Percentiles rank a stretch among this genome's conserved stretches.
phyloP scores from a whole-genome alignment of 2,888 invertebrate genomes.

The Mallateleia sp. region DNA sequence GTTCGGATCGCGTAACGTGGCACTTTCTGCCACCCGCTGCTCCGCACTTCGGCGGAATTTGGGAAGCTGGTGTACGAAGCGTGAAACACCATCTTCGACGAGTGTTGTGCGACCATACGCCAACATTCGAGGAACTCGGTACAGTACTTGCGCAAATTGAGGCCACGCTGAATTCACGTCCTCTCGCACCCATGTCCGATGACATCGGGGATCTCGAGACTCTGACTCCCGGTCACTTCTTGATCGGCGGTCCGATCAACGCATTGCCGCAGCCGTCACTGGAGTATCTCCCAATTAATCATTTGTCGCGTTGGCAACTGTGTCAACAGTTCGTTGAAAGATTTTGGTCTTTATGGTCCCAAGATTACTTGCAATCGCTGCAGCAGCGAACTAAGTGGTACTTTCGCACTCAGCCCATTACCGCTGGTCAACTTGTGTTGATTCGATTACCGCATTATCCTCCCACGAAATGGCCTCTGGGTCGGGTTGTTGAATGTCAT shows the following conservation, averaged over 20 bases:
- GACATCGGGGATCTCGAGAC: background rate
- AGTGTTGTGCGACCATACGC: slow-evolving; percentile 71
- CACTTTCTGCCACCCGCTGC: too few species aligned
- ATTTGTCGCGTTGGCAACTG: slow-evolving; percentile 11
- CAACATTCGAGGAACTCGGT: too few species aligned
- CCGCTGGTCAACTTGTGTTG: too few species aligned
- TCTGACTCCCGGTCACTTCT: too few species aligned
- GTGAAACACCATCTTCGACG: slow-evolving; percentile 84
- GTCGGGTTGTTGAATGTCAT: slow-evolving; percentile 10
- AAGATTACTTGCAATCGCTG: too few species aligned
- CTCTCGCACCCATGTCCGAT: slow-evolving; percentile 1
- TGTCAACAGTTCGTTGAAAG: slow-evolving; percentile 14
- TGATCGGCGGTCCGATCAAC: background rate
- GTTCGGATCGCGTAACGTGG: too few species aligned
- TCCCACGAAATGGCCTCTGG: slow-evolving; percentile 27
- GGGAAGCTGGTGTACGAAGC: slow-evolving; percentile 84
- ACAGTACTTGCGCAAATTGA: background rate
- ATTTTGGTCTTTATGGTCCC: slow-evolving; percentile 12
- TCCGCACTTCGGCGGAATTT: slow-evolving; percentile 84
- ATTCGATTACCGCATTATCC: slow-evolving; percentile 3
- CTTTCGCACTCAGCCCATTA: too few species aligned
- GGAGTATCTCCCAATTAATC: background rate
- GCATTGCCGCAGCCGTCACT: background rate
- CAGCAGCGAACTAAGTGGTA: too few species aligned
- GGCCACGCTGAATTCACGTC: too few species aligned